Evolutionary conservation across 2,797 vertebrate genomes (phyloP).

Genomic region (Taeniopygia guttata): DNA sequence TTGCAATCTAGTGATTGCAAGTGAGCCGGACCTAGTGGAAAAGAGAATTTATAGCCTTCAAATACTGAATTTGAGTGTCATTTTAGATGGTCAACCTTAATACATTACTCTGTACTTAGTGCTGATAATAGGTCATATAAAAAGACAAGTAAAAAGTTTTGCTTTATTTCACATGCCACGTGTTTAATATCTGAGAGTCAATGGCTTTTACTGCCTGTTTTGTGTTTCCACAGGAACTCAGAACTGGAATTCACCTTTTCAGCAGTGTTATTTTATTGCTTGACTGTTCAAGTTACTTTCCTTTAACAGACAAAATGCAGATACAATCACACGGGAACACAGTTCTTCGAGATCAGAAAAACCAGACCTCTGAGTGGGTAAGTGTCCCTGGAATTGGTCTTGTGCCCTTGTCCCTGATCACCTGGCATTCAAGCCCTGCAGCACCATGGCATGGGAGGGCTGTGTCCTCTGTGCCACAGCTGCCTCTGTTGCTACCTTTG

Average conservation of each 20-base stretch:
- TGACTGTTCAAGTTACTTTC: constrained; percentile 17
- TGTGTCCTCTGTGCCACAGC: not conserved
- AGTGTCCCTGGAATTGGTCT: constrained; percentile 49
- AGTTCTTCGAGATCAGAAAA: constrained; percentile 98
- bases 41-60: not conserved
- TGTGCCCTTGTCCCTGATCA: not conserved
- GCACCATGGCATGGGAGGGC: not conserved
- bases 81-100: not conserved
- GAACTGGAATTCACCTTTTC: not conserved
- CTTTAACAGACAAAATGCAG: constrained; percentile 75
- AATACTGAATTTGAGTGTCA: not conserved
- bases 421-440: not conserved
- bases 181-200: not conserved
- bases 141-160: not conserved
- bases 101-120: not conserved
- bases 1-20: not conserved
- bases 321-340: constrained; percentile 98
- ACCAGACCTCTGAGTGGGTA: constrained; percentile 92
- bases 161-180: not conserved
- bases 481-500: not conserved
- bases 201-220: not conserved
- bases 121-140: not conserved
- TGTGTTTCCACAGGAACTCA: not conserved
- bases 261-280: not conserved
- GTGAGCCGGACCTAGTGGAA: not conserved